Conservation (phyloP, 2,113 vertebrate species). For the Grallaria varia region DNA sequence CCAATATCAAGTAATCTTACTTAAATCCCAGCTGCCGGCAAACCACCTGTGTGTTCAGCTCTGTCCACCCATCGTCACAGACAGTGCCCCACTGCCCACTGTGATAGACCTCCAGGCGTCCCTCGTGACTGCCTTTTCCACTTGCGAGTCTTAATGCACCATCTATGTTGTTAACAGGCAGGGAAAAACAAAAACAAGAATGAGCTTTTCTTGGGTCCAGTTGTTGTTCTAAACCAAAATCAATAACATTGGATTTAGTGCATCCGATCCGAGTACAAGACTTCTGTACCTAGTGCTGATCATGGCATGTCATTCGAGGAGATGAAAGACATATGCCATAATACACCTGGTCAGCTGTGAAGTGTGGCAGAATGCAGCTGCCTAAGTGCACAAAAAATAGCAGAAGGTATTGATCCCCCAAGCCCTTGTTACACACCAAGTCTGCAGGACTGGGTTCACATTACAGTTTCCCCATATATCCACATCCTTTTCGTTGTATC, state of each 20-base stretch:
- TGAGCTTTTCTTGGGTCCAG: neutral
- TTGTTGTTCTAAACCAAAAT: neutral
- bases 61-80: constrained; percentile 92
- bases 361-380: neutral
- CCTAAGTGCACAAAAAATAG: neutral
- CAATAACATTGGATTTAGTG: neutral
- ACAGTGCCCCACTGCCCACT: constrained; percentile 89
- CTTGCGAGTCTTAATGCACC: constrained; percentile 83
- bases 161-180: constrained; percentile 74
- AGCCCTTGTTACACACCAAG: neutral
- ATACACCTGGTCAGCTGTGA: neutral
- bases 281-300: neutral
- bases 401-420: neutral
- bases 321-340: neutral
- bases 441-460: neutral
- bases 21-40: constrained; percentile 93
- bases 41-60: constrained; percentile 85
- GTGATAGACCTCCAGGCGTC: constrained; percentile 87
- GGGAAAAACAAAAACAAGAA: neutral
- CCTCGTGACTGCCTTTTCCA: constrained; percentile 79
- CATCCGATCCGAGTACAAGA: neutral
- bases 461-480: neutral
- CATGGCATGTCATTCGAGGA: neutral
- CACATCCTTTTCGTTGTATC: neutral
- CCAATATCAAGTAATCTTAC: constrained; percentile 70